Percentiles rank a stretch among this genome's conserved stretches.
Evolutionary conservation across 1,140 invertebrate species (phyloP).

Genomic region (Drosophila asahinai): DNA sequence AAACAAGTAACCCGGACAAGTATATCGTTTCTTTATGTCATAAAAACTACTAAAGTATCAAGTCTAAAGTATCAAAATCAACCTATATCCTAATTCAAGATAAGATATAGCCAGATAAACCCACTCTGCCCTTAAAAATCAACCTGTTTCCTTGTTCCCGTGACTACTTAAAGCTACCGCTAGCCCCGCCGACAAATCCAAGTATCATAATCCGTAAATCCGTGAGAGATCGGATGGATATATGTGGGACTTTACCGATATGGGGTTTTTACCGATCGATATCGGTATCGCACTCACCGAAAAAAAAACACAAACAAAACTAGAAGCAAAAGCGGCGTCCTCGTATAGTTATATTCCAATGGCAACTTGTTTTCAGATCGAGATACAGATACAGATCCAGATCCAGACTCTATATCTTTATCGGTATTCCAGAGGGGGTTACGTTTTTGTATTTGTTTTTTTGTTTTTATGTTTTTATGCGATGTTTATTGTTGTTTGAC

Average conservation of each 20-base stretch:
- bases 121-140: neutral
- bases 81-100: neutral
- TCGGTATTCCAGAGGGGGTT: slow-evolving; percentile 24
- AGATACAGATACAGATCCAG: slow-evolving; percentile 18
- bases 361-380: slow-evolving; percentile 18
- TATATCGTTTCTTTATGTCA: too few relatives aligned
- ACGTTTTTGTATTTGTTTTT: neutral
- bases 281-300: slow-evolving; percentile 58
- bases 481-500: slow-evolving; percentile 42
- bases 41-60: neutral
- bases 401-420: slow-evolving; percentile 12
- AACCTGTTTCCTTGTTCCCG: neutral
- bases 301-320: slow-evolving; percentile 69
- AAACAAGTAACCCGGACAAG: too few relatives aligned
- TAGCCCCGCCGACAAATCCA: neutral
- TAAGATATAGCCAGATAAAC: neutral
- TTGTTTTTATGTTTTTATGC: slow-evolving; percentile 6
- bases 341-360: slow-evolving; percentile 34
- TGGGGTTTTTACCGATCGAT: slow-evolving; percentile 14
- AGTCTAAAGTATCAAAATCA: too few relatives aligned
- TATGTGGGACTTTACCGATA: neutral
- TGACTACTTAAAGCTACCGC: neutral
- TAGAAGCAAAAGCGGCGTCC: slow-evolving; percentile 36
- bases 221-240: slow-evolving; percentile 16
- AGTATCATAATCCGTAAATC: slow-evolving; percentile 22